phyloP scores from a whole-genome alignment of 2,888 invertebrate species.

The Anarsia innoxiella region DNA sequence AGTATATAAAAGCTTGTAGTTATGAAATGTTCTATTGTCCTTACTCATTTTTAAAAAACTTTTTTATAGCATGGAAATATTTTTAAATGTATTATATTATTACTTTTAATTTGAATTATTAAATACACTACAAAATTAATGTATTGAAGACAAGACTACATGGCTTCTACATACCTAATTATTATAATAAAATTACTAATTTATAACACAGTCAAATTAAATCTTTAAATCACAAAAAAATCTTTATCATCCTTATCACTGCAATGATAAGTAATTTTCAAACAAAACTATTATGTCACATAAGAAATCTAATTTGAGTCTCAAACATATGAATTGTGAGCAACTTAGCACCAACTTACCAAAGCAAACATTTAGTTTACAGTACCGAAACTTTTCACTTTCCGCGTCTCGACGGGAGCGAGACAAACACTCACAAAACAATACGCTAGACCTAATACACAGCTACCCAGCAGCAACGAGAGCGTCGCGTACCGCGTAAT shows the following conservation, averaged over 20 bases:
- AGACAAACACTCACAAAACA: constrained; percentile 47
- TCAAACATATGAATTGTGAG: constrained; percentile 13
- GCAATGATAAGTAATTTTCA: too few relatives aligned
- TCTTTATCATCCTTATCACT: neutral
- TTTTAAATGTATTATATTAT: too few relatives aligned
- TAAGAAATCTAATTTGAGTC: neutral
- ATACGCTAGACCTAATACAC: constrained; percentile 36
- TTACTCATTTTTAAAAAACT: too few relatives aligned
- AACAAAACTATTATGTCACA: neutral
- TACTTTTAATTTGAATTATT: too few relatives aligned
- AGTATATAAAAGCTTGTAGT: too few relatives aligned
- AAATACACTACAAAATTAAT: too few relatives aligned
- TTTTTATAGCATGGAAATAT: too few relatives aligned
- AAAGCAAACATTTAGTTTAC: constrained; percentile 27
- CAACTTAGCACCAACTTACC: constrained; percentile 38
- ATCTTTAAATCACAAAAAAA: neutral
- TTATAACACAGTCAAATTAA: too few relatives aligned
- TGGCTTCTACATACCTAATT: too few relatives aligned
- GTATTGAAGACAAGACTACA: too few relatives aligned
- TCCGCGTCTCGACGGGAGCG: constrained; percentile 46
- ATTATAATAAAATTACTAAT: too few relatives aligned
- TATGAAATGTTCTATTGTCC: too few relatives aligned
- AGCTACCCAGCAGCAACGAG: constrained; percentile 39
- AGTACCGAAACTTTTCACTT: constrained; percentile 45
- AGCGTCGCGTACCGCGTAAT: constrained; percentile 44